These are phyloP conservation scores for Herpetotheres cachinnans DNA, from an alignment of 2,113 vertebrate species.

Conservation along the genomic window DNA sequence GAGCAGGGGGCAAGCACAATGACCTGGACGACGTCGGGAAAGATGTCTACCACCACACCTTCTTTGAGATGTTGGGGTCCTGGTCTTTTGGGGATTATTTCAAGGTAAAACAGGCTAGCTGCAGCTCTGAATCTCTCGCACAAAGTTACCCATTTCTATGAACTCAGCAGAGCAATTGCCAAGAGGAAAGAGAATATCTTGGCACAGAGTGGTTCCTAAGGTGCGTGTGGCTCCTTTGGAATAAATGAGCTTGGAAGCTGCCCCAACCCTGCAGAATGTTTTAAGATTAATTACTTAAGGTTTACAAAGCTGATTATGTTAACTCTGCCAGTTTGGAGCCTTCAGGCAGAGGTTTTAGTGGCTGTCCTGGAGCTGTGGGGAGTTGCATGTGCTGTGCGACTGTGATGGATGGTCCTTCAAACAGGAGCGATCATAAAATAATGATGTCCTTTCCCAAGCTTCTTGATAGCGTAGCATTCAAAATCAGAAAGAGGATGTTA, in stretches of 20 bases:
- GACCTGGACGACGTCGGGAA: conserved; percentile 98
- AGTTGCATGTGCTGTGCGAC: background rate
- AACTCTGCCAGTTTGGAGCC: background rate
- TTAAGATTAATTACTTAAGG: background rate
- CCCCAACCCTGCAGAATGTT: background rate
- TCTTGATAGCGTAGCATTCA: background rate
- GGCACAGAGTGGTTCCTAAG: background rate
- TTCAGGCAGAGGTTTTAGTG: background rate
- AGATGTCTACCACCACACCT: conserved; percentile 98
- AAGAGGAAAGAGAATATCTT: background rate
- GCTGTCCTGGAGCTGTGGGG: background rate
- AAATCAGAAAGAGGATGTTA: background rate
- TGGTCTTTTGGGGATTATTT: conserved; percentile 99
- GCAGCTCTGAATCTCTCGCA: background rate
- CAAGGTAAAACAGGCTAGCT: conserved; percentile 78
- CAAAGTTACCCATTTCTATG: rapidly evolving
- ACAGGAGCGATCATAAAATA: background rate
- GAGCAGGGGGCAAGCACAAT: conserved; percentile 96
- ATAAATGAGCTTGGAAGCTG: background rate
- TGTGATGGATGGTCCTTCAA: background rate
- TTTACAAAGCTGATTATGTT: background rate
- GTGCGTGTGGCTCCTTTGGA: background rate
- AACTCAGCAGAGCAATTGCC: background rate
- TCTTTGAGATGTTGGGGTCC: conserved; percentile 98
- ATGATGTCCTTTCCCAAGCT: background rate